Percentiles rank a stretch among this genome's conserved stretches.
Evolutionary conservation across 1,140 invertebrate genomes (phyloP).

Genomic region (Lepidurus couesii): DNA sequence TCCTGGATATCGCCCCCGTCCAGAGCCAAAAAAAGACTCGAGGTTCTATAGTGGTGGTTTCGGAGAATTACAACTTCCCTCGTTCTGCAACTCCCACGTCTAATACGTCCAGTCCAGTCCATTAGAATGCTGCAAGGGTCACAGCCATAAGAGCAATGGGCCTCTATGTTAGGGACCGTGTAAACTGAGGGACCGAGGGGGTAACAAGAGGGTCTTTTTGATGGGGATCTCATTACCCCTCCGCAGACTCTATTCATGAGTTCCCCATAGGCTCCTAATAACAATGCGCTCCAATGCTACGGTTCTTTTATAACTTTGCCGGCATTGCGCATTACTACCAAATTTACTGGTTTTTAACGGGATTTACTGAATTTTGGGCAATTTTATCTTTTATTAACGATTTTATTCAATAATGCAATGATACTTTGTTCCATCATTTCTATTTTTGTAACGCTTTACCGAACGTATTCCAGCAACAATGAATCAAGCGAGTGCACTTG

Average conservation of each 20-base stretch:
- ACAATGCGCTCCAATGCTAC: neutral
- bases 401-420: no score
- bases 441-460: no score
- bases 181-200: neutral
- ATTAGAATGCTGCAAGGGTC: neutral
- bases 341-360: neutral
- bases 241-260: neutral
- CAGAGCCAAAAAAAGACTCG: neutral
- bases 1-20: neutral
- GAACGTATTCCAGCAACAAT: no score
- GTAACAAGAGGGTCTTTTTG: neutral
- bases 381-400: no score
- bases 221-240: conserved; percentile 1
- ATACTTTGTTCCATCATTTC: no score
- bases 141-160: neutral
- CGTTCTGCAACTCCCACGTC: conserved; percentile 11
- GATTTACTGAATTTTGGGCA: neutral
- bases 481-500: no score
- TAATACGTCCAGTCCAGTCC: neutral
- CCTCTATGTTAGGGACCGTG: neutral
- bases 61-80: neutral
- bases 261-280: conserved; percentile 9
- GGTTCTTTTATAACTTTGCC: neutral
- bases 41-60: no score
- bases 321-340: no score